Base-by-base conservation (phyloP, 2,797 vertebrate species). In the Sylvia borin region DNA sequence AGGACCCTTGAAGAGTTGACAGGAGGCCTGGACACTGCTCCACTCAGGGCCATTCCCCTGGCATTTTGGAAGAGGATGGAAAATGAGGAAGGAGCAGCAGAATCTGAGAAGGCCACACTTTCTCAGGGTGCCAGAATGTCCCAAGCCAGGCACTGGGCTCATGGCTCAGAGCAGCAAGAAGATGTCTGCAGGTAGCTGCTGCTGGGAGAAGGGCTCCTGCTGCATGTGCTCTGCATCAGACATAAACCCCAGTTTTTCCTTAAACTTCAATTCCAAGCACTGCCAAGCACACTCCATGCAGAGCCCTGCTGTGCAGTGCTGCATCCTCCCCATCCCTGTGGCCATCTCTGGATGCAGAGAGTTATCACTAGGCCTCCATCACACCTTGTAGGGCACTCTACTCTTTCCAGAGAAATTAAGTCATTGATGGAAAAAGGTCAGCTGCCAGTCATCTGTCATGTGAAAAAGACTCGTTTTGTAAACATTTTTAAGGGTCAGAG, bases 401-500 rank as follows among this genome's bases (percentile, higher is more conserved):
- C 29, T 72, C 48, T 68, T 58, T 71, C 68, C 55, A n/a, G 5
- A 2, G 47, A 58, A 65, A 55, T 71, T 36, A 53, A 32, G 45
- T 31, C 36, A 45, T 82, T 78, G 70, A 34, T 0, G 1, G 51
- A n/a, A 22, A 67, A 73, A 82, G 73, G 50, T 64, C 25, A 58
- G 47, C 18, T 73, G 62, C 6, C 93, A 74, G 54, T 62, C 66
- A 54, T 75, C 77, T 95, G 31, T 85, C 42, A 18, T 60, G 73
- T 65, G 73, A 76, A 93, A 88, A 88, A 51, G 62, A 65, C 81
- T 85, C 66, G 58, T 94, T 91, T 94, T 94, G 78, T 94, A 80
- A 85, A 85, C 81, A 83, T 12, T 90, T 90, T 92, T 48, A 87
- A 81, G 90, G 93, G 76, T 29, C 74, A 25, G 51, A 89, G 34